Evolutionary conservation across 2,888 invertebrate species (phyloP).

Genomic region (Nemurella pictetii): DNA sequence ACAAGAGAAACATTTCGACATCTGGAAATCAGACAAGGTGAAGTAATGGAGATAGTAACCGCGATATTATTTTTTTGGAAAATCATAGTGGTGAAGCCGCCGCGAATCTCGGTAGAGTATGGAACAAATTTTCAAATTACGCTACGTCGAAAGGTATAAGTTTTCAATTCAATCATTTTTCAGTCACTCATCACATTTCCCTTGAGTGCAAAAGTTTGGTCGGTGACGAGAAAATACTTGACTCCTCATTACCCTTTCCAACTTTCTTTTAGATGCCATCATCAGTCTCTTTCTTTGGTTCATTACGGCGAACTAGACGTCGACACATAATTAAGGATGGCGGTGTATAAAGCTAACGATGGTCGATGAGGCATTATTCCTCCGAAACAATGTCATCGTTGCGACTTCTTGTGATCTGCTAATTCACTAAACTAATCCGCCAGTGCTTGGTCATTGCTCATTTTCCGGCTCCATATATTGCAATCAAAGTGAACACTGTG

Average conservation of each 20-base stretch:
- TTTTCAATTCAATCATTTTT: constrained; percentile 20
- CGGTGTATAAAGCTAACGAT: constrained; percentile 7
- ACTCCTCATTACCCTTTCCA: constrained; percentile 27
- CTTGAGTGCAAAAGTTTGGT: constrained; percentile 23
- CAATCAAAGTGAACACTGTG: neutral
- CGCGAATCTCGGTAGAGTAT: neutral
- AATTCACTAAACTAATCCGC: neutral
- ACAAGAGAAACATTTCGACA: neutral
- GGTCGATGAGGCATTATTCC: neutral
- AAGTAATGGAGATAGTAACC: neutral
- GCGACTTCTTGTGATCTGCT: neutral
- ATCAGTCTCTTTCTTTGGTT: constrained; percentile 30
- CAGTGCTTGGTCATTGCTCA: neutral
- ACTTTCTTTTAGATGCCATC: neutral
- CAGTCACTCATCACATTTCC: constrained; percentile 25
- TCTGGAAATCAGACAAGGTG: neutral
- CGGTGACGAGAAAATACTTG: constrained; percentile 20
- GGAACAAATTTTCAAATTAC: neutral
- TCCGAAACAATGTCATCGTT: constrained; percentile 10
- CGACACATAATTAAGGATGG: constrained; percentile 22
- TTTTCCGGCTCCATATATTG: neutral
- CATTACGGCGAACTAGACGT: constrained; percentile 1
- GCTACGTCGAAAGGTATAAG: constrained; percentile 2
- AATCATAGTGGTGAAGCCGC: neutral
- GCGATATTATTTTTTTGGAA: neutral